These are phyloP conservation scores for Dioctria linearis DNA, from an alignment of 2,888 invertebrate species.

Conservation along the genomic window DNA sequence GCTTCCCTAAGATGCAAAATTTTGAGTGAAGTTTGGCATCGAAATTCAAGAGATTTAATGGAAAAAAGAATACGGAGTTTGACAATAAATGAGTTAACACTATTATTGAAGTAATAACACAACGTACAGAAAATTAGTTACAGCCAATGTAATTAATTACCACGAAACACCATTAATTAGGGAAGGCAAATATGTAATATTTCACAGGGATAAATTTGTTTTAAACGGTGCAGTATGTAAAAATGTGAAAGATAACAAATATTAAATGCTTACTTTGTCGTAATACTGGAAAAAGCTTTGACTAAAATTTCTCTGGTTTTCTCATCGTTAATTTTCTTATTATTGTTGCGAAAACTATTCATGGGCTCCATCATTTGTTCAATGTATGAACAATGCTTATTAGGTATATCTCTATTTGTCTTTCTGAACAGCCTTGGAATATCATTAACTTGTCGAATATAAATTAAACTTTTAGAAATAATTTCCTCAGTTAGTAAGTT, in stretches of 20 bases:
- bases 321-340: conserved; percentile 65
- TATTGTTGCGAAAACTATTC: conserved; percentile 69
- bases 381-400: conserved; percentile 83
- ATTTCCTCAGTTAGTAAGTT: conserved; percentile 70
- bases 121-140: too few species aligned
- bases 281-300: conserved; percentile 72
- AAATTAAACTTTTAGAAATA: conserved; percentile 72
- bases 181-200: too few species aligned
- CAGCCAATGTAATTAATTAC: too few species aligned
- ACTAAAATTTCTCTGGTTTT: conserved; percentile 64
- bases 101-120: too few species aligned
- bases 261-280: conserved; percentile 73
- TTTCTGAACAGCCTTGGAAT: conserved; percentile 93
- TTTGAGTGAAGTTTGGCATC: too few species aligned
- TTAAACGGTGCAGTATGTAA: too few species aligned
- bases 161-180: too few species aligned
- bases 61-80: too few species aligned
- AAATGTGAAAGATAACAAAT: not conserved
- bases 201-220: too few species aligned
- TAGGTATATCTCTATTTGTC: conserved; percentile 90
- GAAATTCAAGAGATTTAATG: too few species aligned
- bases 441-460: conserved; percentile 88
- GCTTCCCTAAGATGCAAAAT: too few species aligned
- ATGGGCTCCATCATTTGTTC: conserved; percentile 77
- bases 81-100: too few species aligned